Percentiles rank a stretch among this genome's conserved stretches.
phyloP scores from a whole-genome alignment of 1,140 invertebrate species.

The Pteromalus puparum region DNA sequence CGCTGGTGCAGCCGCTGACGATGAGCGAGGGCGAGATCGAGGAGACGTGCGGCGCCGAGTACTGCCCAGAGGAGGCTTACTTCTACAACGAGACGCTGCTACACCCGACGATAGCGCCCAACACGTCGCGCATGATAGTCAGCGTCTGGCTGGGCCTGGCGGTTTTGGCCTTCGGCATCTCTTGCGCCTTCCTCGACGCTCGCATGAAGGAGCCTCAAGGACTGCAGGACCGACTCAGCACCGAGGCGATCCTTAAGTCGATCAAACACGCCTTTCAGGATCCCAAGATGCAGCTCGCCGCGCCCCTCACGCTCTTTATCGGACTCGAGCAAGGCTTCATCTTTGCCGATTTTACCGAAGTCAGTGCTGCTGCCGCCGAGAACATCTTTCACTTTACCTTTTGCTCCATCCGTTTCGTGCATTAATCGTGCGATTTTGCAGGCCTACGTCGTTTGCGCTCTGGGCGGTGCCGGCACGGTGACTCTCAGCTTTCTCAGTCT shows the following conservation, averaged over 20 bases:
- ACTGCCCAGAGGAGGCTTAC: constrained; percentile 67
- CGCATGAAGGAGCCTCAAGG: constrained; percentile 69
- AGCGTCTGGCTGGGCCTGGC: constrained; percentile 77
- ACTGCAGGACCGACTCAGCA: constrained; percentile 60
- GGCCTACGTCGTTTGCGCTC: constrained; percentile 80
- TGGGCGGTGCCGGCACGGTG: constrained; percentile 79
- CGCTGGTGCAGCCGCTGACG: not conserved
- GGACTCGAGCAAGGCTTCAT: constrained; percentile 85
- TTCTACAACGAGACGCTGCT: constrained; percentile 49
- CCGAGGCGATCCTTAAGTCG: constrained; percentile 63
- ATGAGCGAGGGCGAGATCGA: constrained; percentile 59
- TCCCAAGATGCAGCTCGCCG: constrained; percentile 77
- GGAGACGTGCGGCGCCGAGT: constrained; percentile 66
- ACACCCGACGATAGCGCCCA: constrained; percentile 66
- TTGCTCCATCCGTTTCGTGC: too few species aligned
- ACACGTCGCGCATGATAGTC: constrained; percentile 72
- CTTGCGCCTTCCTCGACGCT: constrained; percentile 75
- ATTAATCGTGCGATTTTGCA: constrained; percentile 57
- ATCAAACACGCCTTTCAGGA: constrained; percentile 72
- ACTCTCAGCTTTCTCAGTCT: constrained; percentile 80
- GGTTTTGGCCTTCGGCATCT: constrained; percentile 75
- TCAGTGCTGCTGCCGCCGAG: constrained; percentile 62
- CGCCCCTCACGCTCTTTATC: constrained; percentile 82
- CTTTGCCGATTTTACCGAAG: constrained; percentile 83
- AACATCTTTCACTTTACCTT: too few species aligned